Evolutionary conservation across 2,888 invertebrate genomes (phyloP).

Genomic region (Cenopis cana): DNA sequence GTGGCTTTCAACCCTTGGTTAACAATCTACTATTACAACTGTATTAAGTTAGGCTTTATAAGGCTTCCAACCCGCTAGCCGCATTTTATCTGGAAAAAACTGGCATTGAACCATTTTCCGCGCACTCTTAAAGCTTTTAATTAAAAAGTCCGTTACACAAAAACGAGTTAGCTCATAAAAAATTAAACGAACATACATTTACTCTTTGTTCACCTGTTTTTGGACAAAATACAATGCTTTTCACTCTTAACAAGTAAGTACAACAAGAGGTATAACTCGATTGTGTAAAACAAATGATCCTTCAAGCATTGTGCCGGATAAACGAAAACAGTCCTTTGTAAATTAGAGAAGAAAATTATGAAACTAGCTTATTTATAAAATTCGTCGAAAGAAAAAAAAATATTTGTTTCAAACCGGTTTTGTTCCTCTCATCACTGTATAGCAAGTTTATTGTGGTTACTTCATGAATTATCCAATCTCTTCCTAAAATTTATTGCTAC

Average conservation of each 20-base stretch:
- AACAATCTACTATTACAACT: too few relatives aligned
- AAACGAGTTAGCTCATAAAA: slow-evolving; percentile 18
- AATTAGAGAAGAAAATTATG: too few relatives aligned
- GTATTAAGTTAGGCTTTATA: slow-evolving; percentile 2
- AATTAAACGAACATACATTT: slow-evolving; percentile 27
- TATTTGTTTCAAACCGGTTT: too few relatives aligned
- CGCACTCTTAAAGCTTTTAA: slow-evolving; percentile 10
- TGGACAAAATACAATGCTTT: slow-evolving; percentile 18
- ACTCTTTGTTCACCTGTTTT: slow-evolving; percentile 31
- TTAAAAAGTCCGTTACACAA: slow-evolving; percentile 24
- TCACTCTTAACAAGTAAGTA: slow-evolving; percentile 11
- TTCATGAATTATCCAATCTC: too few relatives aligned
- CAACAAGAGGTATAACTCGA: slow-evolving; percentile 12
- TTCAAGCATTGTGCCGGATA: neutral
- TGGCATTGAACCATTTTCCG: neutral
- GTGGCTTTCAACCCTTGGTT: too few relatives aligned
- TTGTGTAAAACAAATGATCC: slow-evolving; percentile 25
- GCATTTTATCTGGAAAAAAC: slow-evolving; percentile 4
- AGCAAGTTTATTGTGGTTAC: too few relatives aligned
- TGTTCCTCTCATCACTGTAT: too few relatives aligned
- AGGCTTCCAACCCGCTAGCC: neutral
- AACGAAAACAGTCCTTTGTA: slow-evolving; percentile 12
- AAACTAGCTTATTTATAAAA: too few relatives aligned
- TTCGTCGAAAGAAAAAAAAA: too few relatives aligned
- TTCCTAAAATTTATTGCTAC: too few relatives aligned